Percentiles rank a stretch among this genome's conserved stretches.
Conservation (phyloP, 2,797 vertebrate genomes). For the Malurus splendens region DNA sequence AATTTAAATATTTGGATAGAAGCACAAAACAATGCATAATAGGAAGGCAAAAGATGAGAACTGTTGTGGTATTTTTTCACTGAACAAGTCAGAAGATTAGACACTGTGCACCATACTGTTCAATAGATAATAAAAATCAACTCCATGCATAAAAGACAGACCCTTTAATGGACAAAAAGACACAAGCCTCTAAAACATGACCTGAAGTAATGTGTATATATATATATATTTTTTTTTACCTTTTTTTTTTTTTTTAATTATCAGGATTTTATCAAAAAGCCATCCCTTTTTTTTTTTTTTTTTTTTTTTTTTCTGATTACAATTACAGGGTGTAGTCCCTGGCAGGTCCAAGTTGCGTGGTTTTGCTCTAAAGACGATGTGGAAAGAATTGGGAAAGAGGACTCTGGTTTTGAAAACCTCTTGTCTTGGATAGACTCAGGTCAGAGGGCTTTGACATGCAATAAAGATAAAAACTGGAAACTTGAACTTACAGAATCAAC, state of each 20-base stretch:
- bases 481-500: not conserved
- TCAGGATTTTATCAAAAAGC: not conserved
- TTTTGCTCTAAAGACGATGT: not conserved
- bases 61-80: not conserved
- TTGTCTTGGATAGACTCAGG: not conserved
- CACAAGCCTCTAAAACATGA: not conserved
- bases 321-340: not conserved
- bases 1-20: constrained; percentile 39
- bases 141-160: not conserved
- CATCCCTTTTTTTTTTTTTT: not conserved
- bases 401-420: not conserved
- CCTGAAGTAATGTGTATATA: not conserved
- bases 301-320: not conserved
- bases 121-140: not conserved
- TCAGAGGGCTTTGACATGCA: not conserved
- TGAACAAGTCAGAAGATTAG: not conserved
- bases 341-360: not conserved
- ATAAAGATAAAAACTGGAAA: not conserved
- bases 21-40: not conserved
- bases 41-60: not conserved
- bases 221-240: no score
- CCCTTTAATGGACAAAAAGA: not conserved
- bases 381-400: not conserved
- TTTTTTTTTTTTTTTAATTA: not conserved
- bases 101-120: not conserved